Conservation (phyloP, 2,797 vertebrate species). For the Atherinosoma microstoma region DNA sequence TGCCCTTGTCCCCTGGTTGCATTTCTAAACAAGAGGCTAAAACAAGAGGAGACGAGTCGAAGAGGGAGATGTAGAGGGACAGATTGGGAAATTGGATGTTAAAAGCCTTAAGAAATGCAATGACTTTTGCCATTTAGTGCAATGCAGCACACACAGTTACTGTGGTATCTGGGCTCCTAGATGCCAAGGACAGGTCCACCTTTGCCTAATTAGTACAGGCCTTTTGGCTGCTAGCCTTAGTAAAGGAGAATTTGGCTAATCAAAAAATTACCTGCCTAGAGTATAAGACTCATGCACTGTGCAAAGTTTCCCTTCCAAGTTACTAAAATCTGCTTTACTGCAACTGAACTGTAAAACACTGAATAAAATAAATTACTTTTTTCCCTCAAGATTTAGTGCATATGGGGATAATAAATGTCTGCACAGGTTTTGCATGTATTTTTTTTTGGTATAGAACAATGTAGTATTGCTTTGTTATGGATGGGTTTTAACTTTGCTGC, state of each 20-base stretch:
- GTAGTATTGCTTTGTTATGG: background rate
- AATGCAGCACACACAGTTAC: constrained; percentile 45
- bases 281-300: constrained; percentile 37
- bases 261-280: constrained; percentile 37
- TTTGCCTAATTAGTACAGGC: constrained; percentile 57
- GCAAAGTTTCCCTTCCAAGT: constrained; percentile 49
- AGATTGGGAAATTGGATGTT: background rate
- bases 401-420: constrained; percentile 12
- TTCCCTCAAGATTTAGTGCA: constrained; percentile 2
- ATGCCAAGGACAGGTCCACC: constrained; percentile 60
- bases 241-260: constrained; percentile 59
- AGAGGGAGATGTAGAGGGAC: background rate
- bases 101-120: constrained; percentile 28
- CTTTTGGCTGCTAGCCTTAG: constrained; percentile 66
- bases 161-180: constrained; percentile 37
- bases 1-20: background rate
- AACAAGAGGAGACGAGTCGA: background rate
- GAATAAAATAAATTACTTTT: background rate
- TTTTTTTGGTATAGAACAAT: background rate
- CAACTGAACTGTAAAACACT: constrained; percentile 34
- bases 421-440: background rate
- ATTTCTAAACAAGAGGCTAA: background rate
- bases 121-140: constrained; percentile 43
- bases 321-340: constrained; percentile 38
- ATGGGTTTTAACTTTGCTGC: background rate